These are phyloP conservation scores for Chrysoperla carnea DNA, from an alignment of 1,140 invertebrate species.

Conservation along the genomic window DNA sequence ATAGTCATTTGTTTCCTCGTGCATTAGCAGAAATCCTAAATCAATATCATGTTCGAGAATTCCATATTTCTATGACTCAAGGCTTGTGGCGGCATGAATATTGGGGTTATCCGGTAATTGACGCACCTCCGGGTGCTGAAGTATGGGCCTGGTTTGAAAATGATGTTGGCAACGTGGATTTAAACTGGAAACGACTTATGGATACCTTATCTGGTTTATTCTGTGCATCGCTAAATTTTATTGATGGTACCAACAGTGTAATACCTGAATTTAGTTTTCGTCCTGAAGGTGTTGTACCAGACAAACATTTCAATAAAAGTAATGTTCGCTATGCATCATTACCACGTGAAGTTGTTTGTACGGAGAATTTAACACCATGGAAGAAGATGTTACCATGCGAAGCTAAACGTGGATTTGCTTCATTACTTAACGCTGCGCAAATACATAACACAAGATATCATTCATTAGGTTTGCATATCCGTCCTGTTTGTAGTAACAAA, in stretches of 20 bases:
- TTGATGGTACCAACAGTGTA: conserved; percentile 75
- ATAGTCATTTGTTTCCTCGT: conserved; percentile 78
- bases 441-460: conserved; percentile 91
- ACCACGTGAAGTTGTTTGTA: conserved; percentile 91
- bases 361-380: conserved; percentile 97
- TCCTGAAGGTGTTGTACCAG: conserved; percentile 46
- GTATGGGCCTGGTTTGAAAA: conserved; percentile 78
- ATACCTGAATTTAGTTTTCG: conserved; percentile 67
- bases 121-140: conserved; percentile 83
- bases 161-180: conserved; percentile 39
- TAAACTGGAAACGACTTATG: conserved; percentile 72
- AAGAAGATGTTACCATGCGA: conserved; percentile 91
- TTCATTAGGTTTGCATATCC: conserved; percentile 72
- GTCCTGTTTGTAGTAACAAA: conserved; percentile 48
- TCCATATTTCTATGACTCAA: conserved; percentile 82
- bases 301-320: conserved; percentile 30
- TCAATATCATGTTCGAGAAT: conserved; percentile 68
- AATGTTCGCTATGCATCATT: conserved; percentile 69
- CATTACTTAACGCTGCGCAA: conserved; percentile 74
- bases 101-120: conserved; percentile 81
- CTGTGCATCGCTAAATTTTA: conserved; percentile 92
- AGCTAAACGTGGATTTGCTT: conserved; percentile 66
- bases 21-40: conserved; percentile 79
- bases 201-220: conserved; percentile 83
- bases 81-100: conserved; percentile 82